Conservation (phyloP, 1,140 invertebrate species). For the Streblospio benedicti region DNA sequence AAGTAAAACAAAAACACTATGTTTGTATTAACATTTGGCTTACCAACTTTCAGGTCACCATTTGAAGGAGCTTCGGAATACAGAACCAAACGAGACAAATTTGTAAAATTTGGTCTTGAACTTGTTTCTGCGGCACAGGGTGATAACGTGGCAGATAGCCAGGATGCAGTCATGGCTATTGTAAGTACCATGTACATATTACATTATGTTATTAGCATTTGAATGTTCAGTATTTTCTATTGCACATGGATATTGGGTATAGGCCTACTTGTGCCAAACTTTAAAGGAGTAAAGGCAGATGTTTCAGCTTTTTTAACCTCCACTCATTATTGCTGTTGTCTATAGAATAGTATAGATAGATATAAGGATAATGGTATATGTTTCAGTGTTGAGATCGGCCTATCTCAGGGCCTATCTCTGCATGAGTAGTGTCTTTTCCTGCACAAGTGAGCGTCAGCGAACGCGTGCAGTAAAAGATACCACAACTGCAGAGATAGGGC, state of each 20-base stretch:
- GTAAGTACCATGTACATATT: slow-evolving; percentile 28
- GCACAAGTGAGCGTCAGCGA: too few relatives aligned
- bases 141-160: slow-evolving; percentile 59
- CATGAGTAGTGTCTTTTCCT: too few relatives aligned
- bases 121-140: slow-evolving; percentile 77
- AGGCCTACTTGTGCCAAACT: neutral
- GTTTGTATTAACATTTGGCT: neutral
- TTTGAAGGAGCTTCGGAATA: slow-evolving; percentile 64
- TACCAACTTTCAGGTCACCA: slow-evolving; percentile 51
- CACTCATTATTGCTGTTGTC: too few relatives aligned
- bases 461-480: too few relatives aligned
- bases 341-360: too few relatives aligned
- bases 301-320: neutral
- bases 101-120: slow-evolving; percentile 70
- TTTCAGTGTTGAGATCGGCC: too few relatives aligned
- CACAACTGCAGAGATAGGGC: too few relatives aligned
- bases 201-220: neutral
- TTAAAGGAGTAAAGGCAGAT: neutral
- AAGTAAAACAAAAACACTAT: neutral
- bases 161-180: slow-evolving; percentile 50
- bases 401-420: too few relatives aligned
- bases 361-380: too few relatives aligned
- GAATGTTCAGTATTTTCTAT: neutral
- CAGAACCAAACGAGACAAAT: slow-evolving; percentile 57
- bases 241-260: neutral